phyloP scores from a whole-genome alignment of 1,140 invertebrate species.

The Hypsibius dujardini region DNA sequence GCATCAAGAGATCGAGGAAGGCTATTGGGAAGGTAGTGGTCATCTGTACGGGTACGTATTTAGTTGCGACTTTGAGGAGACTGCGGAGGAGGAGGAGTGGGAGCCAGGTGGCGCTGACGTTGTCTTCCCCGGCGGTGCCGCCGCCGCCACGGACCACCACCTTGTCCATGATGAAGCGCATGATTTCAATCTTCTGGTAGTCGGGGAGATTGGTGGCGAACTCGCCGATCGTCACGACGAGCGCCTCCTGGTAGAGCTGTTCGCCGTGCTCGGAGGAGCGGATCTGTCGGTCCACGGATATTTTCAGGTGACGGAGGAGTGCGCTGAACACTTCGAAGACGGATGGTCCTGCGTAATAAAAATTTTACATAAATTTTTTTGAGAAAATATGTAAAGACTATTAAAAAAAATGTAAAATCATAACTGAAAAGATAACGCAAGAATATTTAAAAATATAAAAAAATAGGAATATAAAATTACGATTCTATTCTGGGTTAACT shows the following conservation, averaged over 20 bases:
- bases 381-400: too few species aligned
- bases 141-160: constrained; percentile 43
- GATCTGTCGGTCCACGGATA: constrained; percentile 51
- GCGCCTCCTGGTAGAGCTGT: constrained; percentile 56
- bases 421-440: too few species aligned
- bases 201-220: constrained; percentile 95
- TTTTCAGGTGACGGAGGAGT: constrained; percentile 66
- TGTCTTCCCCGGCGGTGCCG: too few species aligned
- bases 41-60: constrained; percentile 79
- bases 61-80: constrained; percentile 82
- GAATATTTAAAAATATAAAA: too few species aligned
- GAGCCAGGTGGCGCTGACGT: constrained; percentile 30
- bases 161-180: constrained; percentile 98
- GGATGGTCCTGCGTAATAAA: constrained; percentile 81
- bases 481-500: too few species aligned
- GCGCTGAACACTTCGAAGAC: constrained; percentile 95
- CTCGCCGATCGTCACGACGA: constrained; percentile 90
- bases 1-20: constrained; percentile 73
- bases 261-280: constrained; percentile 29
- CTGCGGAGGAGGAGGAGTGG: constrained; percentile 62
- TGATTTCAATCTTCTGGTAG: constrained; percentile 98
- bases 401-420: too few species aligned
- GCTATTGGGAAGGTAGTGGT: constrained; percentile 80
- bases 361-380: too few species aligned
- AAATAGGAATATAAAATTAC: too few species aligned